Evolutionary conservation across 2,797 vertebrate species (phyloP).

Genomic region (Gorsachius magnificus): DNA sequence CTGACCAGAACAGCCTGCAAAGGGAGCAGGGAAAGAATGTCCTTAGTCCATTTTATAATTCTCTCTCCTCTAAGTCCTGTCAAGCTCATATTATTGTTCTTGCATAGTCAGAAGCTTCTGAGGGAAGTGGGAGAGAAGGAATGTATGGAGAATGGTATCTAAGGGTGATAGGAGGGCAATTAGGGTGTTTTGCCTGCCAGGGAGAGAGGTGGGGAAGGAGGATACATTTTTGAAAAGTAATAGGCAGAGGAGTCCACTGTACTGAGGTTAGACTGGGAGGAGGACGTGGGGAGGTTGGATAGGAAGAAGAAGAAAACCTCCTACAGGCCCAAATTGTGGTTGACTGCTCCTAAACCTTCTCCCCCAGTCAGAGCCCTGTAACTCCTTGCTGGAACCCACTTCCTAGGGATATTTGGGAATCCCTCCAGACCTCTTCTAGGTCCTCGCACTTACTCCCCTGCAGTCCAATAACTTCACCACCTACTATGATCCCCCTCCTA

Average conservation of each 20-base stretch:
- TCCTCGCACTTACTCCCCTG: background rate
- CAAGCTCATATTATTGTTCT: background rate
- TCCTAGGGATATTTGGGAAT: background rate
- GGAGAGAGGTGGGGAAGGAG: background rate
- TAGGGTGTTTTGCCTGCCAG: background rate
- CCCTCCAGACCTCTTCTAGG: background rate
- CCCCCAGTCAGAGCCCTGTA: background rate
- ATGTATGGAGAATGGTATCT: background rate
- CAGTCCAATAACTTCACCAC: background rate
- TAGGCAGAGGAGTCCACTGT: background rate
- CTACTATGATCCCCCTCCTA: background rate
- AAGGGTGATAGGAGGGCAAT: background rate
- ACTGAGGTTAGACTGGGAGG: background rate
- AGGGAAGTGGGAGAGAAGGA: background rate
- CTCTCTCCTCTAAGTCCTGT: background rate
- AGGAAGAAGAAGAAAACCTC: background rate
- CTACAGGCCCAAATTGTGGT: rapidly evolving
- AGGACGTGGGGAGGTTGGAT: background rate
- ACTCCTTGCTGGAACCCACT: background rate
- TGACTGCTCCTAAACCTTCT: background rate
- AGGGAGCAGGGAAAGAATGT: background rate
- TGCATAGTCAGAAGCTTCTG: background rate
- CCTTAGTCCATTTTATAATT: background rate
- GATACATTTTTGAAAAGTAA: background rate
- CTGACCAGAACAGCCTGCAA: background rate